phyloP scores from a whole-genome alignment of 2,888 invertebrate genomes.

The Cerceris ruficornis region DNA sequence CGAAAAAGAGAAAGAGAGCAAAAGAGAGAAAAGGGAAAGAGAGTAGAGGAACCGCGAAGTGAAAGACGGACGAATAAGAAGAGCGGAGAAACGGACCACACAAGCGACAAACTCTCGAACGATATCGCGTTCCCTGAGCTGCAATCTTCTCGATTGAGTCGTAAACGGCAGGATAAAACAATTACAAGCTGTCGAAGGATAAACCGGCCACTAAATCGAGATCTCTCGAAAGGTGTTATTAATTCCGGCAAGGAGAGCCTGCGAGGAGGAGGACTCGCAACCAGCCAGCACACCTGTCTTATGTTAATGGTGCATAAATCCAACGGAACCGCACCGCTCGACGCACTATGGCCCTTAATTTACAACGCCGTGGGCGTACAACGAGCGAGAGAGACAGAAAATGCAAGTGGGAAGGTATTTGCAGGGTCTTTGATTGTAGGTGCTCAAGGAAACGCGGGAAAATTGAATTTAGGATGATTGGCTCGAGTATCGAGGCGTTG shows the following conservation, averaged over 20 bases:
- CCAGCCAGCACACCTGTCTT: conserved; percentile 57
- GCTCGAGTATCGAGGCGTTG: neutral
- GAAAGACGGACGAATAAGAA: conserved; percentile 6
- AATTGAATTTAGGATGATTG: conserved; percentile 4
- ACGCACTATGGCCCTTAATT: conserved; percentile 41
- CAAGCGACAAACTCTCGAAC: conserved; percentile 37
- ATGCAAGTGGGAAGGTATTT: conserved; percentile 26
- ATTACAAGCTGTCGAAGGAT: conserved; percentile 47
- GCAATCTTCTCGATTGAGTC: conserved; percentile 57
- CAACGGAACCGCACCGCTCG: conserved; percentile 22
- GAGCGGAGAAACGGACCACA: conserved; percentile 56
- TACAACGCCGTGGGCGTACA: conserved; percentile 44
- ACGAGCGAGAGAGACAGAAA: conserved; percentile 12
- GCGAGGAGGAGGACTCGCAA: conserved; percentile 16
- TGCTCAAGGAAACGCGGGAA: neutral
- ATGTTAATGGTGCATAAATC: conserved; percentile 62
- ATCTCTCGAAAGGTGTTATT: conserved; percentile 57
- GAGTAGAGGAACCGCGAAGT: neutral
- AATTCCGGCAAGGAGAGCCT: conserved; percentile 30
- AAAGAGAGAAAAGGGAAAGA: conserved; percentile 1
- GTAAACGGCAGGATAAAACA: conserved; percentile 50
- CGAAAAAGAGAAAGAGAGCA: conserved; percentile 6
- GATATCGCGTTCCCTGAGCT: conserved; percentile 46
- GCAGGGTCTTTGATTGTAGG: conserved; percentile 9
- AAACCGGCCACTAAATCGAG: conserved; percentile 34